Base-by-base conservation (phyloP, 2,888 invertebrate genomes). In the Lasioglossum lativentre region DNA sequence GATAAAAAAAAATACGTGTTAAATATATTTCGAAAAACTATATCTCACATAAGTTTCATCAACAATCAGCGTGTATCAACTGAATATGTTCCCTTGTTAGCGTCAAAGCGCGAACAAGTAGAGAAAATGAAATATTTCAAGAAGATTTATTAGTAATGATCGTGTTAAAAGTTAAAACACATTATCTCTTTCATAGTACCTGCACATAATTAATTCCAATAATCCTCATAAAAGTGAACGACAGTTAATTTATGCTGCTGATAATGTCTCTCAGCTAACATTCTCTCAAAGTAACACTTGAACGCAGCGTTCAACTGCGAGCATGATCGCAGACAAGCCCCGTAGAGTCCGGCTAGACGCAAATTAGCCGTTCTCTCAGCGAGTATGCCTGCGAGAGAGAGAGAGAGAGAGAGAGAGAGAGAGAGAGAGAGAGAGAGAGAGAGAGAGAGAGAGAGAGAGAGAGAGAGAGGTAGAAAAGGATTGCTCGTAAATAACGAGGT, bases 401-500 rank as follows among this genome's bases (percentile, higher is more conserved):
- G n/a, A n/a, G 78, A 75, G 75, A 76, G 78, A 75, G 75, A 76
- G 78, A 75, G 75, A 76, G 78, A 75, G 75, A 76, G 78, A 75
- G 75, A 76, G 78, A 75, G 75, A 76, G 78, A 75, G 75, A 76
- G 78, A 75, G 75, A 76, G 78, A 75, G 75, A 76, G 78, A 75
- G 75, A 76, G 78, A 75, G 75, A 76, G 78, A 75, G 75, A 76
- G 78, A 75, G 75, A 76, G 78, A 75, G 75, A 76, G 78, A 75
- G 75, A 76, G 78, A 75, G 75, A 76, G 40, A 78, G 66, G 77
- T 42, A 59, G 56, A 66, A 85, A 82, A 84, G 80, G 72, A 85
- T 82, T 68, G 87, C 87, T 92, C 93, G 89, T 93, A 93, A 93
- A 93, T 93, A 93, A 93, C 86, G 85, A 89, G 87, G 89, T 92